These are phyloP conservation scores for Hydroisotoma schaefferi DNA, from an alignment of 2,888 invertebrate species.

Conservation along the genomic window DNA sequence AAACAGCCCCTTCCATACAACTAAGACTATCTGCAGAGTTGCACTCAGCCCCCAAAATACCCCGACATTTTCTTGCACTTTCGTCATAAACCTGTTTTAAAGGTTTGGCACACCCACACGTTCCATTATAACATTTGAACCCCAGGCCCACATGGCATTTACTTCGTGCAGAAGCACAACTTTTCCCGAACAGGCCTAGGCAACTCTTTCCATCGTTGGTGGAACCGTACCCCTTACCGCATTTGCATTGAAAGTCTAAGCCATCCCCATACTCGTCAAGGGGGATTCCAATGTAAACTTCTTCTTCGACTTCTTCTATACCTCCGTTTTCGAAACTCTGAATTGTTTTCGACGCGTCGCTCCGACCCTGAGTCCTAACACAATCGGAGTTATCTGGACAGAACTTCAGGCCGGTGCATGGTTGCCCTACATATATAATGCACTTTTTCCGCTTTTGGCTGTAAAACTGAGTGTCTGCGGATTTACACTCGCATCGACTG, in stretches of 20 bases:
- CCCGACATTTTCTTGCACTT: slow-evolving; percentile 10
- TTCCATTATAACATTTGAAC: slow-evolving; percentile 22
- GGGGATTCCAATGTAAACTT: slow-evolving; percentile 21
- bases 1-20: slow-evolving; percentile 16
- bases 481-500: slow-evolving; percentile 21
- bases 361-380: background rate
- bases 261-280: slow-evolving; percentile 14
- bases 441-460: slow-evolving; percentile 24
- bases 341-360: background rate
- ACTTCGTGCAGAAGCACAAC: slow-evolving; percentile 20
- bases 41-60: slow-evolving; percentile 9
- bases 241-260: slow-evolving; percentile 23
- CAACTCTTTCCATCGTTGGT: slow-evolving; percentile 22
- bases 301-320: background rate
- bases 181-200: slow-evolving; percentile 15
- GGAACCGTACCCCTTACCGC: slow-evolving; percentile 22
- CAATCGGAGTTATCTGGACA: slow-evolving; percentile 31
- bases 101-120: slow-evolving; percentile 17
- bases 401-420: slow-evolving; percentile 25
- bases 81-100: slow-evolving; percentile 18
- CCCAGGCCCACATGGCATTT: slow-evolving; percentile 19
- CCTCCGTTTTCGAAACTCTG: slow-evolving; percentile 6
- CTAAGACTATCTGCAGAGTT: slow-evolving; percentile 4
- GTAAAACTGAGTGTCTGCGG: slow-evolving; percentile 19
- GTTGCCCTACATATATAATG: slow-evolving; percentile 18